Conservation (phyloP, 2,888 invertebrate genomes). For the Lissocephala sabroskyi region DNA sequence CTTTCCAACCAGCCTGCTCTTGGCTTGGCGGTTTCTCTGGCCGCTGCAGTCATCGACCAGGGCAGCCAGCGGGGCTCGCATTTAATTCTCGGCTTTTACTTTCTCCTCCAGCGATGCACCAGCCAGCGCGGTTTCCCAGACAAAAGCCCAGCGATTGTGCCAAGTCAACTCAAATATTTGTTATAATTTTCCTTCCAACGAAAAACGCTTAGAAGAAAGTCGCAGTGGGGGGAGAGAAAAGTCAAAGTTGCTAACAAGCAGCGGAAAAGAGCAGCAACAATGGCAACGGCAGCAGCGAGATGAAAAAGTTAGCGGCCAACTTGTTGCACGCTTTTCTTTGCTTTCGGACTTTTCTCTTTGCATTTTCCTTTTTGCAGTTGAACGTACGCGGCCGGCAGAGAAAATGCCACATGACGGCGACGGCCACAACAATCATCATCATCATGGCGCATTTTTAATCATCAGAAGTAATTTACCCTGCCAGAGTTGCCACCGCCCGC, state of each 20-base stretch:
- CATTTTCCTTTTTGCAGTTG: slow-evolving; percentile 44
- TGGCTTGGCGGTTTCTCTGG: slow-evolving; percentile 47
- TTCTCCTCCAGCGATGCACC: slow-evolving; percentile 59
- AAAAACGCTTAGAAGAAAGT: slow-evolving; percentile 50
- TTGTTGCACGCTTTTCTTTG: slow-evolving; percentile 42
- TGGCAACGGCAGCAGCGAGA: slow-evolving; percentile 2
- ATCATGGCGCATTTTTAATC: slow-evolving; percentile 24
- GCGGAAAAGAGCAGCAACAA: slow-evolving; percentile 8
- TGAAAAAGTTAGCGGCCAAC: slow-evolving; percentile 32
- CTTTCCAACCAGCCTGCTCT: slow-evolving; percentile 31
- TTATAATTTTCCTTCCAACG: slow-evolving; percentile 46
- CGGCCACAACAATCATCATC: slow-evolving; percentile 6
- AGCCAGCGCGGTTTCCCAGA: slow-evolving; percentile 23
- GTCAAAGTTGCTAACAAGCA: slow-evolving; percentile 53
- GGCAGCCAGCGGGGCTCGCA: slow-evolving; percentile 21
- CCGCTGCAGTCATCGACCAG: slow-evolving; percentile 52
- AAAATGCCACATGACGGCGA: slow-evolving; percentile 49
- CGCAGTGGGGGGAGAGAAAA: slow-evolving; percentile 26
- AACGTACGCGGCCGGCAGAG: slow-evolving; percentile 44
- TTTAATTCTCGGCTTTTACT: slow-evolving; percentile 67
- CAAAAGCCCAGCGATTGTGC: slow-evolving; percentile 13
- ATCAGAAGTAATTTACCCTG: slow-evolving; percentile 62
- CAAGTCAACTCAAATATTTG: slow-evolving; percentile 25
- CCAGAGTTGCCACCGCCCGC: no score
- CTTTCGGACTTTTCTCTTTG: slow-evolving; percentile 39